Base-by-base conservation (phyloP, 2,113 vertebrate genomes). In the Guaruba guarouba region DNA sequence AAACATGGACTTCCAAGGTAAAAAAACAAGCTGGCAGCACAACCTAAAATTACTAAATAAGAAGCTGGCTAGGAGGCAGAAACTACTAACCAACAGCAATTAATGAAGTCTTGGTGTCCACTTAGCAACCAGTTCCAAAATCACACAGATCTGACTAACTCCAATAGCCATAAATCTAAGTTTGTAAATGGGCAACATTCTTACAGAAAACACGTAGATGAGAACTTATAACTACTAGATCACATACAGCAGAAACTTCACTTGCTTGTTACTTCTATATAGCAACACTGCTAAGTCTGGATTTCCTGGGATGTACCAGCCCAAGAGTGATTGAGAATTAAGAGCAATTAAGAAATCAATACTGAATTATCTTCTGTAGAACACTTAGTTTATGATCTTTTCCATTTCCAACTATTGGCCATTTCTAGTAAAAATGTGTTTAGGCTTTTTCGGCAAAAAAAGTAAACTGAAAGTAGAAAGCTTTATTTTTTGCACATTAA, bases 1-100 rank as follows among this genome's bases (percentile, higher is more conserved):
- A 78, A 69, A 74, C 11, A 37, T 0, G 0, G 16, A 49, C 31
- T 54, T 73, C 16, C 8, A 54, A 68, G 71, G 46, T 1, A 3
- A 7, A n/a, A 27, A 51, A 67, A 24, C 35, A 54, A 18, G 7
- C 24, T 41, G 18, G 44, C 28, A 82, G 51, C 8, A 70, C 3
- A 13, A 10, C 14, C 55, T 51, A 13, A 82, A 52, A 39, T 35
- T 43, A 29, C 41, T 35, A 54, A 48, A 28, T 37, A 33, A 83
- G 20, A 84, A 46, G 39, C 4, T 51, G 6, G 27, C 11, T n/a
- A 17, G 15, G 13, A 63, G n/a, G 15, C 33, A 89, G 54, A 84
- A 69, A 57, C 5, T 44, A 17, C 35, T 62, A 14, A 55, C 69
- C 23, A 81, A 74, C 9, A 62, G 44, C 31, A 83, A n/a, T 27